Evolutionary conservation across 2,888 invertebrate species (phyloP).

Genomic region (Drosophila borborema): DNA sequence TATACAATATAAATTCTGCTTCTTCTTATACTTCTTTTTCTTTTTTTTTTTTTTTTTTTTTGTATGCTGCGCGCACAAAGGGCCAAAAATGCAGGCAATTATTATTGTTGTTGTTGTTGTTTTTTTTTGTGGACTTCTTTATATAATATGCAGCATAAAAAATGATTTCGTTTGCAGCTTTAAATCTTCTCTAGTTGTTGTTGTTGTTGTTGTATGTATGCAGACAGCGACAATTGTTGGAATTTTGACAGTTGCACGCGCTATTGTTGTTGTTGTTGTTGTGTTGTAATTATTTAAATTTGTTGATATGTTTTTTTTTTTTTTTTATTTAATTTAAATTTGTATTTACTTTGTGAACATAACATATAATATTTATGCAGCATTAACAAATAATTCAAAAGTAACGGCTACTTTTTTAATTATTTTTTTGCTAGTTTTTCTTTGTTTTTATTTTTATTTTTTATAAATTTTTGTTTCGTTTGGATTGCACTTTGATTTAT

Average conservation of each 20-base stretch:
- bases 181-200: constrained; percentile 21
- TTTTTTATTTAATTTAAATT: constrained; percentile 45
- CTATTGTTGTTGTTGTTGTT: constrained; percentile 27
- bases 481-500: constrained; percentile 76
- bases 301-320: constrained; percentile 52
- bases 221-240: constrained; percentile 66
- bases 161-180: constrained; percentile 60
- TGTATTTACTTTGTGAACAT: constrained; percentile 60
- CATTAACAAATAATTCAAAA: constrained; percentile 79
- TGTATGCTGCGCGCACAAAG: constrained; percentile 67
- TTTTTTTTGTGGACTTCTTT: constrained; percentile 33
- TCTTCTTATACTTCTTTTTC: background rate
- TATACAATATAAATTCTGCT: constrained; percentile 50
- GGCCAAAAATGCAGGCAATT: constrained; percentile 71
- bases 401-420: constrained; percentile 78
- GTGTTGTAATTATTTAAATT: constrained; percentile 58
- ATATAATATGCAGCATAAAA: constrained; percentile 73
- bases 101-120: constrained; percentile 50
- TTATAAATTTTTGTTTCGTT: constrained; percentile 34
- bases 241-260: constrained; percentile 62
- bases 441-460: constrained; percentile 37
- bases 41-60: constrained; percentile 22
- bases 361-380: constrained; percentile 57
- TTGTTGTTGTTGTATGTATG: constrained; percentile 29
- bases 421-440: constrained; percentile 66